A percentile compares a stretch with the other conserved stretches of the same genome.
phyloP scores from a whole-genome alignment of 2,888 invertebrate genomes.

The Idaea dimidiata region DNA sequence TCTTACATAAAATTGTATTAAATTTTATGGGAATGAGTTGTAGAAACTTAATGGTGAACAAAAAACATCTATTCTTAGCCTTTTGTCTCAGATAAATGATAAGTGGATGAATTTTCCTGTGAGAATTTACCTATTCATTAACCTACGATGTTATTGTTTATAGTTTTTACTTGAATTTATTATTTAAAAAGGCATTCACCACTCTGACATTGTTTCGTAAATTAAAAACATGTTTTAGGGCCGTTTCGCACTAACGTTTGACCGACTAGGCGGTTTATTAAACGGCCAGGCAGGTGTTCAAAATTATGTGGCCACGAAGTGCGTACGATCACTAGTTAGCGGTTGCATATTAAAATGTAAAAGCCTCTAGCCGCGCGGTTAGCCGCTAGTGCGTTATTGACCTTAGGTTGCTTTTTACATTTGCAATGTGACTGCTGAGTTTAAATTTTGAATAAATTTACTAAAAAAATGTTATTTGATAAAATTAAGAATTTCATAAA shows the following conservation, averaged over 20 bases:
- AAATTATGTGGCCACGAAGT: no score
- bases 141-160: constrained; percentile 26
- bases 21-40: neutral
- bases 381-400: no score
- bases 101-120: constrained; percentile 37
- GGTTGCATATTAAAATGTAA: no score
- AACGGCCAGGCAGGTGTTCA: no score
- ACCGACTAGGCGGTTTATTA: no score
- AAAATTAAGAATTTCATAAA: constrained; percentile 53
- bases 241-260: no score
- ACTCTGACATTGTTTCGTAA: constrained; percentile 60
- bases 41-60: neutral
- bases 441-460: constrained; percentile 26
- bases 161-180: neutral
- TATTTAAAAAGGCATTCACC: constrained; percentile 42
- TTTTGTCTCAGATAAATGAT: constrained; percentile 26
- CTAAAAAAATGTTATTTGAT: constrained; percentile 39
- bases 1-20: neutral
- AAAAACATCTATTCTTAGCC: constrained; percentile 18
- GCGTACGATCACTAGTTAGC: no score
- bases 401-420: constrained; percentile 24
- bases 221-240: constrained; percentile 11
- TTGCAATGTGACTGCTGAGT: constrained; percentile 24
- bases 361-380: no score
- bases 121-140: constrained; percentile 26